Conservation (phyloP, 2,797 vertebrate species). For the Acropternis orthonyx region DNA sequence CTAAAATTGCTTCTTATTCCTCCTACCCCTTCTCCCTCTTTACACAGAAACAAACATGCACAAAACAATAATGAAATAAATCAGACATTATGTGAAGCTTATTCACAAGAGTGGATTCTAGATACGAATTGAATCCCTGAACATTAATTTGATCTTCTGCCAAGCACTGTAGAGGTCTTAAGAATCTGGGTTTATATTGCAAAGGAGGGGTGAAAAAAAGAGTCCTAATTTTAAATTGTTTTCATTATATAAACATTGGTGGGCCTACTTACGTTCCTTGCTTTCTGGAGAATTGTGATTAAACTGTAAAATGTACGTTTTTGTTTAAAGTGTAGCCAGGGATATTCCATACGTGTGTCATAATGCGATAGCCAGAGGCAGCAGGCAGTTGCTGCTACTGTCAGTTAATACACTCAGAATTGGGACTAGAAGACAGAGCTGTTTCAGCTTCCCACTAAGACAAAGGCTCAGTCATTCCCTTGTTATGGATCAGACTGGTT, state of each 20-base stretch:
- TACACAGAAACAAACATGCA: neutral
- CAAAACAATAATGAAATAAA: constrained; percentile 43
- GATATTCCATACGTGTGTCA: neutral
- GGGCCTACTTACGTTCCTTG: neutral
- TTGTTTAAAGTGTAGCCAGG: neutral
- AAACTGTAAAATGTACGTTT: neutral
- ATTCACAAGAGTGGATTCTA: constrained; percentile 31
- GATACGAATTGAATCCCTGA: constrained; percentile 15
- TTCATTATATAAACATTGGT: neutral
- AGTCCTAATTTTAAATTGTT: neutral
- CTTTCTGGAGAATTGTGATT: neutral
- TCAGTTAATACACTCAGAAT: neutral
- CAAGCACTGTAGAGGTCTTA: neutral
- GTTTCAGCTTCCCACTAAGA: neutral
- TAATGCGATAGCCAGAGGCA: neutral
- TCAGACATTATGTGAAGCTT: constrained; percentile 32
- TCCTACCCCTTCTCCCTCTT: constrained; percentile 5
- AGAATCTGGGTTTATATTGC: neutral
- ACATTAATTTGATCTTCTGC: constrained; percentile 40
- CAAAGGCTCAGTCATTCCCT: neutral
- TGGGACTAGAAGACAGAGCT: neutral
- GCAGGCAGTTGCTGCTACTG: neutral
- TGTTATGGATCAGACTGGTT: neutral
- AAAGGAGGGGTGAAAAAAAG: neutral
- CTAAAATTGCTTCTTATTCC: neutral